phyloP scores from a whole-genome alignment of 2,113 vertebrate genomes.

The Mobula birostris region DNA sequence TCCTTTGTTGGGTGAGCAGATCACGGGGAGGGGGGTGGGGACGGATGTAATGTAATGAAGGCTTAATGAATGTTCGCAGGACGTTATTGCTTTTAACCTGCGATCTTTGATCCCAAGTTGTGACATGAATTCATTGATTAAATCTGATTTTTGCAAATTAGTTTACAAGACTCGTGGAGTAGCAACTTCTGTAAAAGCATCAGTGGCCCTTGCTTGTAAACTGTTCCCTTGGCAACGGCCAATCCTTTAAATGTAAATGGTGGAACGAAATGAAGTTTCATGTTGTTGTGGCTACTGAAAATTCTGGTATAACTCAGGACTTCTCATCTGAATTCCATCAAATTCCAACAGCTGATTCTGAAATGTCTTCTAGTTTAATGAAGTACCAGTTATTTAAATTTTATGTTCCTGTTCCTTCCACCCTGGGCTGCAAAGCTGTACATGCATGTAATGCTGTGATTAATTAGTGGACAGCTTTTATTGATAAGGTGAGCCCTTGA shows the following conservation, averaged over 20 bases:
- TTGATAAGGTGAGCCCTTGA: not conserved
- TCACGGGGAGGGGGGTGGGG: too few species aligned
- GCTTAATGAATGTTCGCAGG: not conserved
- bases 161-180: not conserved
- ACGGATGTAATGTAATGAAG: not conserved
- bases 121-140: not conserved
- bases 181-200: not conserved
- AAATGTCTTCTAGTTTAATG: not conserved
- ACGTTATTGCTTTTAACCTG: not conserved
- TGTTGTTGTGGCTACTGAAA: not conserved
- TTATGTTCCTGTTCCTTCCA: too few species aligned
- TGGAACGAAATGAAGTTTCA: not conserved
- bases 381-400: not conserved
- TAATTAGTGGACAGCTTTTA: not conserved
- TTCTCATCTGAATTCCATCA: not conserved
- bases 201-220: too few species aligned
- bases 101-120: not conserved
- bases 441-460: not conserved
- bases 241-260: not conserved
- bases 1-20: too few species aligned
- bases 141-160: not conserved
- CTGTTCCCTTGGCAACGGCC: too few species aligned
- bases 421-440: not conserved
- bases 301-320: not conserved
- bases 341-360: not conserved